A percentile compares a stretch with the other conserved stretches of the same genome.
Evolutionary conservation across 2,113 vertebrate species (phyloP).

Genomic region (Spea bombifrons): DNA sequence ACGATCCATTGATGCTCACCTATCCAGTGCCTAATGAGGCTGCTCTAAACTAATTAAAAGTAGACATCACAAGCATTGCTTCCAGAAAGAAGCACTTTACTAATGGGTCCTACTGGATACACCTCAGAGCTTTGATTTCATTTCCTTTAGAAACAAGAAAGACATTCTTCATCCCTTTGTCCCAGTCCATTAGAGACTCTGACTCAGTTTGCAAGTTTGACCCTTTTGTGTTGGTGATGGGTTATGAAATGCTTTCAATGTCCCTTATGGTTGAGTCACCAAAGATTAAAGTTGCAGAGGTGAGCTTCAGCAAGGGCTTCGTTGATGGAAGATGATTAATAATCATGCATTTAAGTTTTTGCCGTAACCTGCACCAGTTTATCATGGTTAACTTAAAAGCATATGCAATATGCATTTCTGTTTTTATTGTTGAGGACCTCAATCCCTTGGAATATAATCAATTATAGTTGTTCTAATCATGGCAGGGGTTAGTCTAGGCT

Average conservation of each 20-base stretch:
- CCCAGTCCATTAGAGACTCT: background rate
- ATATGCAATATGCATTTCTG: too few relatives aligned
- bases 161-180: background rate
- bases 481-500: too few relatives aligned
- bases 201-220: background rate
- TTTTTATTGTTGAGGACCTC: too few relatives aligned
- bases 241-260: background rate
- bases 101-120: background rate
- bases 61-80: background rate
- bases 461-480: too few relatives aligned
- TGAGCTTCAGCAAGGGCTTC: background rate
- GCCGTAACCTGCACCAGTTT: too few relatives aligned
- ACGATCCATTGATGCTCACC: too few relatives aligned
- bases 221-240: background rate
- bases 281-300: background rate
- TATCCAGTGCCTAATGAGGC: too few relatives aligned
- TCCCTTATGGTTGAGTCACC: background rate
- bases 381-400: too few relatives aligned
- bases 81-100: background rate
- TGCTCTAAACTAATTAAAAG: too few relatives aligned
- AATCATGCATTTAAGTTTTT: too few relatives aligned
- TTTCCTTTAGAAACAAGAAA: background rate
- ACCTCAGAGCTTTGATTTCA: background rate
- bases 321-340: too few relatives aligned
- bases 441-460: too few relatives aligned